A percentile compares a stretch with the other conserved stretches of the same genome.
phyloP scores from a whole-genome alignment of 2,113 vertebrate genomes.

The Peromyscus maniculatus region DNA sequence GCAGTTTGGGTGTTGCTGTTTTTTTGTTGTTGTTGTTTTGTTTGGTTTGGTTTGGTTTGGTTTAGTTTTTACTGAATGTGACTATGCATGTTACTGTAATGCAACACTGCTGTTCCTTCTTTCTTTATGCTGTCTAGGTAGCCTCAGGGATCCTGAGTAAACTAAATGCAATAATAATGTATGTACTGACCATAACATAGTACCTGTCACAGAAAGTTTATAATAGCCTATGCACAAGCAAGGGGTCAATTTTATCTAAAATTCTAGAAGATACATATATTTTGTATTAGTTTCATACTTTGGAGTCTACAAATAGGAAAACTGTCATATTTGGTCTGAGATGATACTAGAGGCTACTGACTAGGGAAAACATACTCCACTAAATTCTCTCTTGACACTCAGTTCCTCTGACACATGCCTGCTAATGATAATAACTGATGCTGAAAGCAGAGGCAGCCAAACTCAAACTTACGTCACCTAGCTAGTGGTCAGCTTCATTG shows the following conservation, averaged over 20 bases:
- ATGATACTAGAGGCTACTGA: not conserved
- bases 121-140: not conserved
- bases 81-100: not conserved
- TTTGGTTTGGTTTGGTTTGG: too few relatives aligned
- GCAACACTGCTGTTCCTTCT: not conserved
- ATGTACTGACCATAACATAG: not conserved
- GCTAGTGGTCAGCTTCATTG: not conserved
- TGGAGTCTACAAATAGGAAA: not conserved
- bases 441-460: not conserved
- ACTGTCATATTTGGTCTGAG: not conserved
- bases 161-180: conserved; percentile 18
- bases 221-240: not conserved
- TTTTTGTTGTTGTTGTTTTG: too few relatives aligned
- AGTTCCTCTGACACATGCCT: not conserved
- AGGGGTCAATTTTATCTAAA: conserved; percentile 4
- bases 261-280: conserved; percentile 1
- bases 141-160: not conserved
- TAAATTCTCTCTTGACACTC: not conserved
- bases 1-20: too few relatives aligned
- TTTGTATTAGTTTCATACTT: not conserved
- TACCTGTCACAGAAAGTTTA: not conserved
- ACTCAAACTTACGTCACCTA: not conserved
- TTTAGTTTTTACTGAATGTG: not conserved
- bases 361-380: not conserved
- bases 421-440: not conserved